Conservation (phyloP, 2,797 vertebrate genomes). For the Pseudocheirus occidentalis region DNA sequence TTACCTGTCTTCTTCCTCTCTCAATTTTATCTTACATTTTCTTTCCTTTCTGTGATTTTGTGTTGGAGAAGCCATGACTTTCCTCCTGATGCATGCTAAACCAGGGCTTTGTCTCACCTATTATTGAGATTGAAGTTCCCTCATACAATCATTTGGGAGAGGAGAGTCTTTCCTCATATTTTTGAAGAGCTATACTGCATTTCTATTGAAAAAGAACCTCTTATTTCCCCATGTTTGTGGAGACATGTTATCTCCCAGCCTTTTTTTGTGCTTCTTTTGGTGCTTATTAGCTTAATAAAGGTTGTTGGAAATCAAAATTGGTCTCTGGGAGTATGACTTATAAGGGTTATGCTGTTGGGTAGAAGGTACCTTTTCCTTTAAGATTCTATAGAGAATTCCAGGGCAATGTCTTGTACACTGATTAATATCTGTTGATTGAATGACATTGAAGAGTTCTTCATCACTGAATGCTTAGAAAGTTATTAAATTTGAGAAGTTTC, state of each 20-base stretch:
- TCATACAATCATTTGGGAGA: slow-evolving; percentile 14
- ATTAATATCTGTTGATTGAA: neutral
- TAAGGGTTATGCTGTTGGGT: slow-evolving; percentile 25
- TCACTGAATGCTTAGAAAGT: neutral
- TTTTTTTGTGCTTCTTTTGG: slow-evolving; percentile 21
- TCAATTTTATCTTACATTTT: neutral
- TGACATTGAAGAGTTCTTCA: neutral
- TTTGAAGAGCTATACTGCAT: neutral
- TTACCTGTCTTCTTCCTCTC: slow-evolving; percentile 9
- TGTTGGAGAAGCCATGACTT: neutral
- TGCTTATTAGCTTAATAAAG: slow-evolving; percentile 67
- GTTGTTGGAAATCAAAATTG: slow-evolving; percentile 33
- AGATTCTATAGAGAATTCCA: neutral
- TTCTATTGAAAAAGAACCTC: neutral
- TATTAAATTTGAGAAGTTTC: neutral
- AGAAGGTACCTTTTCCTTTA: neutral
- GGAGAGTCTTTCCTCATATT: neutral
- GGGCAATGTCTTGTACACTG: neutral
- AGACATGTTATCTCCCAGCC: slow-evolving; percentile 12
- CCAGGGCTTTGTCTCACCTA: neutral
- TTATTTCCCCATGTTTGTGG: slow-evolving; percentile 31
- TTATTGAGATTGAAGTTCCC: neutral
- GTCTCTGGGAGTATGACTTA: slow-evolving; percentile 28
- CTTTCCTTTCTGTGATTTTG: neutral
- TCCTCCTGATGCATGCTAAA: neutral